Conservation (phyloP, 2,888 invertebrate species). For the Gerosis bhagava region DNA sequence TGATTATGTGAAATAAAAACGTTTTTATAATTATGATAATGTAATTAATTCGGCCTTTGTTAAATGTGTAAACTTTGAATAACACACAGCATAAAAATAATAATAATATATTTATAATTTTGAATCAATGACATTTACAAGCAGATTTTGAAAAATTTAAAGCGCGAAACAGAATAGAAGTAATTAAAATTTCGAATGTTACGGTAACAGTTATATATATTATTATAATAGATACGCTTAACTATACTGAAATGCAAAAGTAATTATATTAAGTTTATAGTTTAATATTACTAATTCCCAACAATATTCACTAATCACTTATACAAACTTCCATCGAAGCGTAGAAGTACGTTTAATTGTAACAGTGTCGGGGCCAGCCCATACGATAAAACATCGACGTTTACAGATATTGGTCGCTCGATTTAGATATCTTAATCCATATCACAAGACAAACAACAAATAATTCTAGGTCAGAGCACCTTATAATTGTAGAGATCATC, state of each 20-base stretch:
- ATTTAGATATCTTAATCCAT: conserved; percentile 63
- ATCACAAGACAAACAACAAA: conserved; percentile 76
- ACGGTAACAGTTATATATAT: conserved; percentile 64
- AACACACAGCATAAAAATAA: conserved; percentile 1
- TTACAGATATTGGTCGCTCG: conserved; percentile 73
- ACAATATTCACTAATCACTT: conserved; percentile 19
- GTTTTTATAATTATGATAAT: conserved; percentile 13
- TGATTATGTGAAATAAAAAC: neutral
- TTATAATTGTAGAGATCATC: conserved; percentile 82
- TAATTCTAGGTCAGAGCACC: conserved; percentile 81
- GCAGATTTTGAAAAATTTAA: conserved; percentile 2
- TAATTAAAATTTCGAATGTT: conserved; percentile 31
- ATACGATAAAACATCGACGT: conserved; percentile 58
- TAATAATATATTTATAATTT: neutral
- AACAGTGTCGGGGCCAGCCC: conserved; percentile 68
- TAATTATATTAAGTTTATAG: conserved; percentile 47
- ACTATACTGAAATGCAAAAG: conserved; percentile 70
- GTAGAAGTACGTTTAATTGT: conserved; percentile 38
- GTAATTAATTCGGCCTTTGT: conserved; percentile 17
- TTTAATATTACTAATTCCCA: conserved; percentile 31
- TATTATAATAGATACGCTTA: no score
- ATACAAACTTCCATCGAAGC: conserved; percentile 22
- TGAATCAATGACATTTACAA: neutral
- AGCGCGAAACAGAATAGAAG: conserved; percentile 5
- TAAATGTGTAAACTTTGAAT: conserved; percentile 1